These are phyloP conservation scores for Trachelus troglodyta DNA, from an alignment of 2,888 invertebrate genomes.

Conservation along the genomic window DNA sequence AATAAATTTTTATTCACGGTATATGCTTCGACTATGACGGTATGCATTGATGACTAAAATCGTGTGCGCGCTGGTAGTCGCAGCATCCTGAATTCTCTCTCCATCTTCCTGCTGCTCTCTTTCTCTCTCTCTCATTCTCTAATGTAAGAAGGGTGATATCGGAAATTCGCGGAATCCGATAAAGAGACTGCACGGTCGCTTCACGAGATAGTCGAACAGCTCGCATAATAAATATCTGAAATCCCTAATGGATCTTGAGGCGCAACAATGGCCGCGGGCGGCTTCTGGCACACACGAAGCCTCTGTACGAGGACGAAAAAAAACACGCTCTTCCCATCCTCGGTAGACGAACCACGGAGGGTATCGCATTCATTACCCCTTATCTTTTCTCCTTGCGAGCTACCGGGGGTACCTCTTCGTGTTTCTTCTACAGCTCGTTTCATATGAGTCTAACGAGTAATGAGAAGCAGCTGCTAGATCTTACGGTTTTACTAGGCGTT, in stretches of 20 bases:
- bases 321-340: slow-evolving; percentile 29
- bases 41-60: not conserved
- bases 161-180: slow-evolving; percentile 42
- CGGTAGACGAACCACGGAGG: slow-evolving; percentile 27
- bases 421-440: slow-evolving; percentile 34
- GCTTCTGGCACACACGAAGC: slow-evolving; percentile 30
- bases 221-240: slow-evolving; percentile 52
- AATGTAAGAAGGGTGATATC: slow-evolving; percentile 26
- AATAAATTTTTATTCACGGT: not conserved
- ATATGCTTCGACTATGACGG: not conserved
- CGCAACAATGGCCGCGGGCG: slow-evolving; percentile 10
- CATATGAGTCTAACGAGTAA: slow-evolving; percentile 15
- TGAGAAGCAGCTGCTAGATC: not conserved
- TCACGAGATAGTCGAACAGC: slow-evolving; percentile 21
- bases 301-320: slow-evolving; percentile 32
- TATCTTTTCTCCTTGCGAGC: slow-evolving; percentile 50
- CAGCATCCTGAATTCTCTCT: slow-evolving; percentile 29
- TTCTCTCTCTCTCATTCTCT: not conserved
- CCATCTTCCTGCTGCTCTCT: slow-evolving; percentile 18
- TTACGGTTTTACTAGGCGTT: not conserved
- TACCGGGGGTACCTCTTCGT: slow-evolving; percentile 40
- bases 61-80: not conserved
- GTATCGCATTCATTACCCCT: slow-evolving; percentile 57
- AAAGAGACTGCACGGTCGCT: slow-evolving; percentile 26
- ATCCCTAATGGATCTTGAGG: slow-evolving; percentile 58